Conservation (phyloP, 2,888 invertebrate species). For the Pinctada fucata region DNA sequence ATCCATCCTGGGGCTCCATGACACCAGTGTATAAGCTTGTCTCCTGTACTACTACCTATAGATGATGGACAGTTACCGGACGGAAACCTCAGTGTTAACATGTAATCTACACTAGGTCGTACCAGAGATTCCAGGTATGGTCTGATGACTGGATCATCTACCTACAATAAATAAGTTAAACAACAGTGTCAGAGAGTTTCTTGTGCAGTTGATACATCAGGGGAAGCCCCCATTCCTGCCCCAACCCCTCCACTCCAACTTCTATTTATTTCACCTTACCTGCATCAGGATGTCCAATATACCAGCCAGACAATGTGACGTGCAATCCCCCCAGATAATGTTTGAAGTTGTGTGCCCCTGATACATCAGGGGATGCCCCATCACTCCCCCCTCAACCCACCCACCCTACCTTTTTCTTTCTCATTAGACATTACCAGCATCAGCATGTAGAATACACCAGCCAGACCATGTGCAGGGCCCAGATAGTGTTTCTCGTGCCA, state of each 20-base stretch:
- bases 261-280: too few relatives aligned
- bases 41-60: slow-evolving; percentile 81
- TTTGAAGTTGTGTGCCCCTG: slow-evolving; percentile 92
- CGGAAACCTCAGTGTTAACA: slow-evolving; percentile 75
- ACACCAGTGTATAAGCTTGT: slow-evolving; percentile 93
- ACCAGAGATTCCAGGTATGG: slow-evolving; percentile 65
- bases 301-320: slow-evolving; percentile 92
- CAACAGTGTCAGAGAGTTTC: too few relatives aligned
- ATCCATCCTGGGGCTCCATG: slow-evolving; percentile 94
- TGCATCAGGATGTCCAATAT: slow-evolving; percentile 90
- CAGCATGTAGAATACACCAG: slow-evolving; percentile 90
- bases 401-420: too few relatives aligned
- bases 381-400: slow-evolving; percentile 77
- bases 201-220: slow-evolving; percentile 92
- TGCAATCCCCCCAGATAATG: slow-evolving; percentile 92
- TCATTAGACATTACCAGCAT: slow-evolving; percentile 88
- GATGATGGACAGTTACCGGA: slow-evolving; percentile 86
- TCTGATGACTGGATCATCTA: slow-evolving; percentile 52
- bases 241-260: too few relatives aligned
- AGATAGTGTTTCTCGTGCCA: slow-evolving; percentile 93
- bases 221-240: slow-evolving; percentile 79
- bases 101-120: slow-evolving; percentile 76
- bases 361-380: slow-evolving; percentile 85
- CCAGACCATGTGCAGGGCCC: slow-evolving; percentile 93
- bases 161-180: slow-evolving; percentile 50